A percentile compares a stretch with the other conserved stretches of the same genome.
phyloP scores from a whole-genome alignment of 2,113 vertebrate genomes.

The Propithecus coquereli region DNA sequence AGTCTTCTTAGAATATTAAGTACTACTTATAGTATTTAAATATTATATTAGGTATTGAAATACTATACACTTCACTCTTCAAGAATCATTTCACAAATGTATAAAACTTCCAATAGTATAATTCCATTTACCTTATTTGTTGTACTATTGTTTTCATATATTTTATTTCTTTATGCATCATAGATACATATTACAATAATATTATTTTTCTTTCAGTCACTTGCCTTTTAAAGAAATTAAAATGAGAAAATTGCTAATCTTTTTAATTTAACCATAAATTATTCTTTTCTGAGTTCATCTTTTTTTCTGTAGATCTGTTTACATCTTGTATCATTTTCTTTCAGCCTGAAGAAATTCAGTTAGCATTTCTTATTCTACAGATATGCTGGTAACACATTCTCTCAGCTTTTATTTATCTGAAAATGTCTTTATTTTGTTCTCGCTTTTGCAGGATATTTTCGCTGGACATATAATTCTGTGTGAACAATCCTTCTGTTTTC shows the following conservation, averaged over 20 bases:
- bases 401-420: not conserved
- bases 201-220: not conserved
- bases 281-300: not conserved
- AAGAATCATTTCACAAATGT: not conserved
- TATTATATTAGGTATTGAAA: not conserved
- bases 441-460: not conserved
- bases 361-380: not conserved
- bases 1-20: not conserved
- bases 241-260: not conserved
- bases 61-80: not conserved
- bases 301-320: not conserved
- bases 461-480: not conserved
- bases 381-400: not conserved
- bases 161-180: not conserved
- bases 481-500: not conserved
- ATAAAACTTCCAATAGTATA: not conserved
- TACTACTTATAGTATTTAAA: too few relatives aligned
- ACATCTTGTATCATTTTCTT: not conserved
- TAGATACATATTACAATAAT: not conserved
- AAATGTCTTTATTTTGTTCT: not conserved
- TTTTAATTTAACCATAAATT: not conserved
- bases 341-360: not conserved
- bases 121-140: not conserved
- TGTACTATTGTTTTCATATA: not conserved
- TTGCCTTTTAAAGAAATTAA: not conserved